These are phyloP conservation scores for Phymatocera aterrima DNA, from an alignment of 2,888 invertebrate species.

Conservation along the genomic window DNA sequence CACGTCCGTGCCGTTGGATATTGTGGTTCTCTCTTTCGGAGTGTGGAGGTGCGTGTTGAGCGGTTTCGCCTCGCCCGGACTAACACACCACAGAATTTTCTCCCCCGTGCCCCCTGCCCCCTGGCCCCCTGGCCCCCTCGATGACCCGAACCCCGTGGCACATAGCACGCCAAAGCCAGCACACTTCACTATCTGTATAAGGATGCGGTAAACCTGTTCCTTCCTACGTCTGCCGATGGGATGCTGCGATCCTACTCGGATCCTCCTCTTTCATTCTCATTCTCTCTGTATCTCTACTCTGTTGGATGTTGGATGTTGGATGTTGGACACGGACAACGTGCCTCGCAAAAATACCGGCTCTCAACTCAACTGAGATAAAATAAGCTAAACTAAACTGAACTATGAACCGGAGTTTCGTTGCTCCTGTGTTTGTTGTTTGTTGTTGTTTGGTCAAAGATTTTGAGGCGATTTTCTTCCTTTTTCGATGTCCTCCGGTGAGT, in stretches of 20 bases:
- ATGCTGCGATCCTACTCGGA: slow-evolving; percentile 58
- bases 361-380: slow-evolving; percentile 36
- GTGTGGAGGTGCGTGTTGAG: slow-evolving; percentile 57
- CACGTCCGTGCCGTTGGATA: slow-evolving; percentile 6
- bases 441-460: too few relatives aligned
- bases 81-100: slow-evolving; percentile 7
- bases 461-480: too few relatives aligned
- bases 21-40: neutral
- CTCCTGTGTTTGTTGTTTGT: too few relatives aligned
- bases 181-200: slow-evolving; percentile 54
- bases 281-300: neutral
- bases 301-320: neutral
- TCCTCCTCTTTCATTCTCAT: slow-evolving; percentile 51
- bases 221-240: slow-evolving; percentile 62
- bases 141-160: slow-evolving; percentile 44
- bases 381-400: neutral
- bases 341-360: slow-evolving; percentile 55
- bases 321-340: slow-evolving; percentile 47
- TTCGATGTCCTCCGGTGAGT: too few relatives aligned
- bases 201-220: slow-evolving; percentile 66
- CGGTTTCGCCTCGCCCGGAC: slow-evolving; percentile 56
- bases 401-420: neutral
- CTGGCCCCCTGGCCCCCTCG: slow-evolving; percentile 10
- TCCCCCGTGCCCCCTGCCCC: too few relatives aligned
- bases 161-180: slow-evolving; percentile 44